Conservation (phyloP, 2,113 vertebrate genomes). For the Ardeotis arabs region DNA sequence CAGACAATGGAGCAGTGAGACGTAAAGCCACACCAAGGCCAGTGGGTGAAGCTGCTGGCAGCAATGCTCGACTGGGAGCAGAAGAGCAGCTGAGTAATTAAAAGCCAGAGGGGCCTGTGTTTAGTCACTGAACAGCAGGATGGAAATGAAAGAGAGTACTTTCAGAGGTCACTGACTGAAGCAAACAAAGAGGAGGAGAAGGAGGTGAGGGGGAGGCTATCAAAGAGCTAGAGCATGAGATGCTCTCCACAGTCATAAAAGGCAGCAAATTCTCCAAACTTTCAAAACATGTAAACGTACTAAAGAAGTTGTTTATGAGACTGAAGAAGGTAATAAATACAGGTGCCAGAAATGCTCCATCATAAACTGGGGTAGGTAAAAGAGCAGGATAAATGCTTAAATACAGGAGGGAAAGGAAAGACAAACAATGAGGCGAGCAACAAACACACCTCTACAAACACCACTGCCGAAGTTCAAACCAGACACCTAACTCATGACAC, state of each 20-base stretch:
- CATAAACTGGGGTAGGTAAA: not conserved
- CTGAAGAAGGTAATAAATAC: not conserved
- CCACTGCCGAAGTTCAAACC: not conserved
- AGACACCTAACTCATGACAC: not conserved
- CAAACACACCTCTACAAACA: not conserved
- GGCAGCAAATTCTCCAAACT: not conserved
- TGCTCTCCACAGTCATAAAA: not conserved
- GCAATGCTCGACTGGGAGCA: not conserved
- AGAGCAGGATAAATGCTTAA: not conserved
- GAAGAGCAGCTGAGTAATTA: conserved; percentile 21
- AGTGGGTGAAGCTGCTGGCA: not conserved
- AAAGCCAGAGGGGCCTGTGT: not conserved
- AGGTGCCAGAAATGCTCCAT: not conserved
- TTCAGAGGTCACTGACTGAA: not conserved
- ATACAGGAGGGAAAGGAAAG: not conserved
- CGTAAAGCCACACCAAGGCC: not conserved
- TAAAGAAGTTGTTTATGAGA: not conserved
- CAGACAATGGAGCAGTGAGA: not conserved
- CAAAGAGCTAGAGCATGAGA: not conserved
- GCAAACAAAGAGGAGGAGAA: not conserved
- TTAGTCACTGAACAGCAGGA: not conserved
- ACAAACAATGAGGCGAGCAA: not conserved
- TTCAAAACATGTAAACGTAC: not conserved
- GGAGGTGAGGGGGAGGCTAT: not conserved
- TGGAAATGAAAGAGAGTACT: not conserved